Evolutionary conservation across 2,888 invertebrate species (phyloP), one percentile per base, ranked within the genome.

Genomic region (Cheilosia soror): DNA sequence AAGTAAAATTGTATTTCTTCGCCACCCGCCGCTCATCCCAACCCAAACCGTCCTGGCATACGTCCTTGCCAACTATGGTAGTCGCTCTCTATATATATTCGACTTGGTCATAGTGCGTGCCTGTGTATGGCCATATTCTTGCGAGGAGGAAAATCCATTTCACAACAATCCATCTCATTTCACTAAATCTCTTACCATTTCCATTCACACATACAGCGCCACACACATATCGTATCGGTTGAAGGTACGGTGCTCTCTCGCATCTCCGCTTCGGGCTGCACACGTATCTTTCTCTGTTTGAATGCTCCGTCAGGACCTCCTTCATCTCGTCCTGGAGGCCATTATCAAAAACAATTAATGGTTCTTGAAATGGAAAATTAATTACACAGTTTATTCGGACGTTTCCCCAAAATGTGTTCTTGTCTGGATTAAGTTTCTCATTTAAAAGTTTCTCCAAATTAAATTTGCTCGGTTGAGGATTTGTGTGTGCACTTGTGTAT

Each of bases 331-430:
- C 81, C 85, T 85, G 76, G 81, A 85, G 86, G 88, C 88, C 87
- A 87, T 88, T 88, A 88, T 88, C 88, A 88, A 88, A 88, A 88
- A 88, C 88, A 88, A 88, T 88, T 88, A 88, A 88, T 88, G 88
- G 87, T 87, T 88, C 88, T 88, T 88, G 88, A 88, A 88, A 88
- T 88, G 88, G 88, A 88, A 88, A 88, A 88, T 88, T 88, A 88
- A 88, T 88, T 88, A 88, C 87, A 88, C 88, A 87, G 88, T 88
- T 88, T 88, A 88, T 88, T 88, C 87, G 88, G 88, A 88, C 88
- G 88, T 88, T 88, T 88, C 76, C 83, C 87, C 87, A 88, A 88
- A 87, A 87, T 88, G 88, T 87, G 83, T 87, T 88, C 88, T 88
- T 88, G 88, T 88, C 88, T 88, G 88, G 88, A 88, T 88, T 88